Percentiles rank a stretch among this genome's conserved stretches.
These are phyloP conservation scores for Sceliomorpha sp. DNA, from an alignment of 2,888 invertebrate genomes.

Conservation along the genomic window DNA sequence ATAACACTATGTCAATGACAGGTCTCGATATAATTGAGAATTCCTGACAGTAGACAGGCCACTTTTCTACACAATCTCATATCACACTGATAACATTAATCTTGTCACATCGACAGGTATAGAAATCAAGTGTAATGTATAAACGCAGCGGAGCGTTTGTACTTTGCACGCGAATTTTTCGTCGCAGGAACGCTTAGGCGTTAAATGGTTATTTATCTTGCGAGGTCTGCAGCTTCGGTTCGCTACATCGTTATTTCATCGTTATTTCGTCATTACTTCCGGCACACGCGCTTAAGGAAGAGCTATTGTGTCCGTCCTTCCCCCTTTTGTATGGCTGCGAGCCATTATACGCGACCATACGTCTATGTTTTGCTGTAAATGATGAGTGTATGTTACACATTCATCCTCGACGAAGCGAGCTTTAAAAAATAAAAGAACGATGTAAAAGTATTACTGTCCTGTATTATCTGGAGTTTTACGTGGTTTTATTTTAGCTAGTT, in stretches of 20 bases:
- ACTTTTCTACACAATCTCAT: no score
- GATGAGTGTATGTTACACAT: slow-evolving; percentile 45
- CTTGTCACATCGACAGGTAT: not conserved
- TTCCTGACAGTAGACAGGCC: no score
- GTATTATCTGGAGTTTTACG: no score
- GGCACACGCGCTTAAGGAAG: slow-evolving; percentile 55
- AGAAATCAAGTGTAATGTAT: slow-evolving; percentile 5
- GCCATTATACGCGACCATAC: slow-evolving; percentile 40
- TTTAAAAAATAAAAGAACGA: slow-evolving; percentile 27
- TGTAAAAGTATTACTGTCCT: not conserved
- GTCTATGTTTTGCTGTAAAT: slow-evolving; percentile 45
- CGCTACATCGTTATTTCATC: slow-evolving; percentile 54
- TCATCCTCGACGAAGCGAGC: slow-evolving; percentile 30
- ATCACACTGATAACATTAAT: no score
- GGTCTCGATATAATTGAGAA: no score
- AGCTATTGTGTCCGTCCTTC: slow-evolving; percentile 49
- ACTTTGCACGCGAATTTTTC: slow-evolving; percentile 30
- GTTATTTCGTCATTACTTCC: slow-evolving; percentile 57
- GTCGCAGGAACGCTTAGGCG: slow-evolving; percentile 38
- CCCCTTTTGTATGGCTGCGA: slow-evolving; percentile 43
- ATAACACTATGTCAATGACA: no score
- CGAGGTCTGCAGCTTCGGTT: slow-evolving; percentile 38
- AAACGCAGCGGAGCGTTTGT: slow-evolving; percentile 17
- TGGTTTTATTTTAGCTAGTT: no score
- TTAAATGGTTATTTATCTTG: slow-evolving; percentile 55